Conservation (phyloP, 2,888 invertebrate species). For the Linyphia triangularis region DNA sequence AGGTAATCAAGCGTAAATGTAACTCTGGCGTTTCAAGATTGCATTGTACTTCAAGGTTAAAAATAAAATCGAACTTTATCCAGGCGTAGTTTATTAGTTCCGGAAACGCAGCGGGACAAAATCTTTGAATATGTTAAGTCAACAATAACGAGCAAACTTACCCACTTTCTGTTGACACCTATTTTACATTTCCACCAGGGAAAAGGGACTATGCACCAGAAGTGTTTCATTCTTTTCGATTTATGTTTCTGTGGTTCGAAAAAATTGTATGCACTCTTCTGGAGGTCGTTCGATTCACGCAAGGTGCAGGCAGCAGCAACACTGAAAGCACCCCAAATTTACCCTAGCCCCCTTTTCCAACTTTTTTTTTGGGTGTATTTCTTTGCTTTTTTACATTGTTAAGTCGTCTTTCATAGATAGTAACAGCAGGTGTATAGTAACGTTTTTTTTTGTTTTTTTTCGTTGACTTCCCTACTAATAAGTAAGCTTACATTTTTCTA, state of each 20-base stretch:
- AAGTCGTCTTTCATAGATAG: constrained; percentile 39
- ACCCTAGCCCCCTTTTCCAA: neutral
- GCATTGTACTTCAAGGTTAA: neutral
- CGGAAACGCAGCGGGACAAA: constrained; percentile 7
- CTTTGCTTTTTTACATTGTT: constrained; percentile 24
- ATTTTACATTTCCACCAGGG: constrained; percentile 37
- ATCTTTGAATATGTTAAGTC: constrained; percentile 44
- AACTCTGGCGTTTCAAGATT: neutral
- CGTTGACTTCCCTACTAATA: neutral
- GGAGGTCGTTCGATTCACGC: constrained; percentile 33
- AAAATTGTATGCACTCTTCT: constrained; percentile 35
- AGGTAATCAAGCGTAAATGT: no score
- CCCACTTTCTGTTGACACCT: constrained; percentile 28
- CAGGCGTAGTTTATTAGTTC: constrained; percentile 36
- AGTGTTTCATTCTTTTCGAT: neutral
- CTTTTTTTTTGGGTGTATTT: neutral
- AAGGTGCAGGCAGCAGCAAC: constrained; percentile 13
- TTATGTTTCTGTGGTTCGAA: constrained; percentile 5
- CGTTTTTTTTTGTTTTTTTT: neutral
- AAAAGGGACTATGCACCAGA: constrained; percentile 1
- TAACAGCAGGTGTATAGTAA: constrained; percentile 16
- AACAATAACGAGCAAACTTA: constrained; percentile 59
- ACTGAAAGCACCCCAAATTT: neutral
- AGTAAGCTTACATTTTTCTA: neutral
- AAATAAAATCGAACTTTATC: neutral